phyloP scores from a whole-genome alignment of 2,888 invertebrate species.

The Mylabris sibirica region DNA sequence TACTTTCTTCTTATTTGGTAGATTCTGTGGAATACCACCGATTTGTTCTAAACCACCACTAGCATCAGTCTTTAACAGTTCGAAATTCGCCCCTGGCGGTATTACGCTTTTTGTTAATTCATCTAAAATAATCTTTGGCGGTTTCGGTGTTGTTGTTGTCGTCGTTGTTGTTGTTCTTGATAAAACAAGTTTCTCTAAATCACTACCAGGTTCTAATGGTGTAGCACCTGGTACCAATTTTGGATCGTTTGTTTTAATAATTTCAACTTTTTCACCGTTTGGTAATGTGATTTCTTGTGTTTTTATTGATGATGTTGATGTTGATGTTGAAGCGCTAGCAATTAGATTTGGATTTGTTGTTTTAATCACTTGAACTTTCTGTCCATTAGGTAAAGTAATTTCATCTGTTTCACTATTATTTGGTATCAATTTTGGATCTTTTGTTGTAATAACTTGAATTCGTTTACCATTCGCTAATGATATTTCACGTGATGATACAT shows the following conservation, averaged over 20 bases:
- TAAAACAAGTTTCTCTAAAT: conserved; percentile 54
- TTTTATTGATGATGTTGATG: conserved; percentile 43
- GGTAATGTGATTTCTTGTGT: conserved; percentile 55
- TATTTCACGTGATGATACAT: conserved; percentile 77
- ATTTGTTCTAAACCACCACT: conserved; percentile 78
- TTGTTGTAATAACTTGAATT: conserved; percentile 70
- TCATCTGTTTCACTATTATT: conserved; percentile 58
- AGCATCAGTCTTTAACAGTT: conserved; percentile 78
- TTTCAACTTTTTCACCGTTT: conserved; percentile 56
- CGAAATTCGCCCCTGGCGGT: conserved; percentile 81
- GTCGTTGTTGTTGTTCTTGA: conserved; percentile 58
- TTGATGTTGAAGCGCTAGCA: conserved; percentile 48
- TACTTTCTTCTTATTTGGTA: conserved; percentile 78
- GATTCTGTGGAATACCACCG: conserved; percentile 66
- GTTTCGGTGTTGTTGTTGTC: conserved; percentile 66
- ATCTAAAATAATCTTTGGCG: conserved; percentile 74
- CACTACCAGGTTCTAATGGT: conserved; percentile 59
- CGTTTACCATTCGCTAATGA: conserved; percentile 77
- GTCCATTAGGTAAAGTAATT: conserved; percentile 76
- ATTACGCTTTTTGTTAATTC: conserved; percentile 81
- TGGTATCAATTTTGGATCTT: conserved; percentile 40
- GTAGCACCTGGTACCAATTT: conserved; percentile 66
- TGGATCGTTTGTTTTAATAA: conserved; percentile 71
- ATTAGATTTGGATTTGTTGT: conserved; percentile 36
- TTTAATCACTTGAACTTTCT: conserved; percentile 75